Base-by-base conservation (phyloP, 2,113 vertebrate species). In the Gymnarchus niloticus region DNA sequence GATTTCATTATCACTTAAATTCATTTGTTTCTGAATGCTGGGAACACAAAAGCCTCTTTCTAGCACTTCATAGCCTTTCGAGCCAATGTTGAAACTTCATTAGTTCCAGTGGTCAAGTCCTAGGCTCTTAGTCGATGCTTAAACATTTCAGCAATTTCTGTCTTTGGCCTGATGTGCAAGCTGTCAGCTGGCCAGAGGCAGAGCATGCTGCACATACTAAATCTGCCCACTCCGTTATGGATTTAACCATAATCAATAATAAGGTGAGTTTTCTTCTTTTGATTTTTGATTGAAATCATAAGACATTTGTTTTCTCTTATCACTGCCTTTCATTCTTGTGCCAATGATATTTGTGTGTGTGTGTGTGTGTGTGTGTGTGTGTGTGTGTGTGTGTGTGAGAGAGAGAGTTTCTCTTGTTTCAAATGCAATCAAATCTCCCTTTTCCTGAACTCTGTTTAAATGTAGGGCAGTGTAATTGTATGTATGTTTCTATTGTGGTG, bases 181-280 rank as follows among this genome's bases (percentile, higher is more conserved):
- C 44, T 2, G 1, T 48, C 77, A 28, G n/a, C 33, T 49, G 10
- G 76, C 44, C 76, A 76, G 3, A 41, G 4, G 28, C 28, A 51
- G 48, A 81, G n/a, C n/a, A 1, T 41, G n/a, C 21, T 8, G 46
- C 23, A 14, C 7, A n/a, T 17, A 10, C 46, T 17, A 4, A 49
- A 46, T 48, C 77, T 23, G 4, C 77, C 48, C 1, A 3, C 44
- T 1, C 23, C 14, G 77, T 14, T 81, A 81, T 46, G n/a, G 77
- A 81, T 81, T 51, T 81, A 49, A 46, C 77, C 25, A 51, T 23
- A 12, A 81, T 81, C 77, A 80, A 48, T 80, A 80, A 25, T 51
- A 48, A 10, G 41, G 0, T 46, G 25, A 23, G 6, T 51, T 51
- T n/a, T 51, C 77, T 80, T 80, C 21, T 49, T 9, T 4, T 12